These are phyloP conservation scores for Pluvialis apricaria DNA, from an alignment of 2,113 vertebrate species.

Conservation along the genomic window DNA sequence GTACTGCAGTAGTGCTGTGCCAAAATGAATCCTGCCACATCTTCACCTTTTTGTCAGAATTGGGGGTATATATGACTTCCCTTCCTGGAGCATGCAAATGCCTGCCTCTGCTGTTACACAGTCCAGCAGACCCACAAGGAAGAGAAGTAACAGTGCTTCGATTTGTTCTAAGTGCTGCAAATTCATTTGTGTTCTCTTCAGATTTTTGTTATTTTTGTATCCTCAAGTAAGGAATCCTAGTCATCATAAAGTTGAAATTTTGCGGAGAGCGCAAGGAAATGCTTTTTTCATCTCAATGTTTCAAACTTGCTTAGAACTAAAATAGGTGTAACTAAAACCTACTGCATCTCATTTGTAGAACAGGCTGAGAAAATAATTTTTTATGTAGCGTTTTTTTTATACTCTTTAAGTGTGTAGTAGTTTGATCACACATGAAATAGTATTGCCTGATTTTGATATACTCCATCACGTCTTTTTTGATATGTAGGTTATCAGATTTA, in stretches of 20 bases:
- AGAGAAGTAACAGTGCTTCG: neutral
- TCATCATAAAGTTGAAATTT: neutral
- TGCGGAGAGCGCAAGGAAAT: neutral
- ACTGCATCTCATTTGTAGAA: neutral
- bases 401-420: neutral
- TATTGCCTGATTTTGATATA: neutral
- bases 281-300: neutral
- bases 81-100: neutral
- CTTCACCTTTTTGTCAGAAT: neutral
- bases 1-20: neutral
- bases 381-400: neutral
- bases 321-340: neutral
- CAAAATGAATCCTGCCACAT: neutral
- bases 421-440: neutral
- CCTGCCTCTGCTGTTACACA: neutral
- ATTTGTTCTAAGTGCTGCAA: neutral
- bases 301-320: neutral
- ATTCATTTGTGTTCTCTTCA: neutral
- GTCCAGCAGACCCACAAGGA: neutral
- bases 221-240: neutral
- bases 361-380: neutral
- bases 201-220: neutral
- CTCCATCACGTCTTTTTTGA: neutral
- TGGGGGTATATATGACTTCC: neutral
- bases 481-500: neutral